Evolutionary conservation across 2,888 invertebrate species (phyloP), one percentile per base, ranked within the genome.

Genomic region (Slavum lentiscoides): DNA sequence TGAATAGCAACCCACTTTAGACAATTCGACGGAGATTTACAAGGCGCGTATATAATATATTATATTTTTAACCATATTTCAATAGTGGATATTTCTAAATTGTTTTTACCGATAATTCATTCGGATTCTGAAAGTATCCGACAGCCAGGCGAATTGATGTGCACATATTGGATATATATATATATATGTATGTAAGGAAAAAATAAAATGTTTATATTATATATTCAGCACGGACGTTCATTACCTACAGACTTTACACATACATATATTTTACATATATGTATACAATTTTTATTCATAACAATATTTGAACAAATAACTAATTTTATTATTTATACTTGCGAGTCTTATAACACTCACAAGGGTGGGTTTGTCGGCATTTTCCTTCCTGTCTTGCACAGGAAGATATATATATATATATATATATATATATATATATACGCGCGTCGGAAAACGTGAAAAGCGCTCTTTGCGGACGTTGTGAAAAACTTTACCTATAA

Each of bases 391-490:
- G 15, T 75, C 39, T 39, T 55, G 9, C 19, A 19, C 43, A 19
- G 11, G n/a, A 9, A 19, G 7, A 9, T 17, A 21, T 30, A 30
- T 30, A 30, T 30, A n/a, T n/a, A n/a, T n/a, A n/a, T n/a, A n/a
- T n/a, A n/a, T n/a, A n/a, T n/a, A n/a, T n/a, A n/a, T n/a, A n/a
- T n/a, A n/a, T 30, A 30, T 30, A 30, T 30, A 30, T 30, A 30
- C 4, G 30, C 21, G 19, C 19, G 23, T 77, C 21, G 68, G 55
- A 62, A 72, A 70, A 58, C 64, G 80, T 58, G 23, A 72, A 70
- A 80, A 72, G 80, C 80, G 80, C 80, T 80, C 80, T 53, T 43
- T 61, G 80, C 70, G 80, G 80, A 80, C 58, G 55, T 58, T 53
- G 5, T 66, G 62, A 55, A 80, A 72, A 70, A 55, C 80, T 72